phyloP scores from a whole-genome alignment of 2,113 vertebrate species.

The Dasyurus viverrinus region DNA sequence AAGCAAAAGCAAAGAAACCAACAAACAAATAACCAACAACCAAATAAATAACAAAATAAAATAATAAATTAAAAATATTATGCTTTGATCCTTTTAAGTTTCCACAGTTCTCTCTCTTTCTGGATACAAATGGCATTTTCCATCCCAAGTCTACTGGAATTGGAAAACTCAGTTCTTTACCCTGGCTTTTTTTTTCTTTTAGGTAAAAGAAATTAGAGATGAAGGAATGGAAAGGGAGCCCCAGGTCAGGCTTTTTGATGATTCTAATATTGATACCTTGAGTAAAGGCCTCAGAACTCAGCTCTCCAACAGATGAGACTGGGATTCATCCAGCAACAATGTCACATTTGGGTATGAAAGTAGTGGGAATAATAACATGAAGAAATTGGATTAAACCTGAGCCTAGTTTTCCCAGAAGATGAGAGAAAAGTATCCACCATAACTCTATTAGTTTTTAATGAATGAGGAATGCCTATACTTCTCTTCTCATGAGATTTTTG shows the following conservation, averaged over 20 bases:
- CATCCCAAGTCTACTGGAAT: too few relatives aligned
- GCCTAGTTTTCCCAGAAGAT: neutral
- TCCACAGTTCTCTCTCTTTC: too few relatives aligned
- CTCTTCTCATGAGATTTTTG: neutral
- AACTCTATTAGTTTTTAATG: neutral
- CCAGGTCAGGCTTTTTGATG: neutral
- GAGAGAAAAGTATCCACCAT: neutral
- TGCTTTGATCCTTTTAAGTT: too few relatives aligned
- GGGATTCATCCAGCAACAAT: neutral
- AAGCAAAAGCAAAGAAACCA: too few relatives aligned
- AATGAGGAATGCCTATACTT: neutral
- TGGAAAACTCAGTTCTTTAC: too few relatives aligned
- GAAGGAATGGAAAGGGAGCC: neutral
- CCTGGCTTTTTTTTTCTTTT: too few relatives aligned
- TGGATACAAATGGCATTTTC: too few relatives aligned
- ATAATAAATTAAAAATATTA: too few relatives aligned
- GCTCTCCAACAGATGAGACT: neutral
- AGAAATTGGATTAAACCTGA: neutral
- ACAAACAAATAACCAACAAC: too few relatives aligned
- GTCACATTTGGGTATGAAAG: neutral
- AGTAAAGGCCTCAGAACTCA: neutral
- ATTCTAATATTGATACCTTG: neutral
- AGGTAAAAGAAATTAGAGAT: too few relatives aligned
- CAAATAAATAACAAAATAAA: too few relatives aligned
- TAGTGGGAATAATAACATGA: neutral